These are phyloP conservation scores for Steatornis caripensis DNA, from an alignment of 2,113 vertebrate genomes.

Conservation along the genomic window DNA sequence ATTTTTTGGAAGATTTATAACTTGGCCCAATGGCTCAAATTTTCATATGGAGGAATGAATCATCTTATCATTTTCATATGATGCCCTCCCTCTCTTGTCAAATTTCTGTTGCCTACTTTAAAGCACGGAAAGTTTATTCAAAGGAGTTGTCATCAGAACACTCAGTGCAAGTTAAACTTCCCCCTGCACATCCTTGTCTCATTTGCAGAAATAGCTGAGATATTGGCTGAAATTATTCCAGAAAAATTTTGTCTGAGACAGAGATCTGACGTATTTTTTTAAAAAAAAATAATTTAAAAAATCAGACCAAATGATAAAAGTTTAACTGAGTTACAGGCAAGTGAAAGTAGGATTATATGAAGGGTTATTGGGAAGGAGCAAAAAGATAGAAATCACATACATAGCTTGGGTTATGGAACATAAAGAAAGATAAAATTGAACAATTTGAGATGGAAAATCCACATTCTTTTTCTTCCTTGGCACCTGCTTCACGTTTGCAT, in stretches of 20 bases:
- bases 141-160: neutral
- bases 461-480: neutral
- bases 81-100: neutral
- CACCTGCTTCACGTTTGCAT: neutral
- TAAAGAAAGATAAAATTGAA: neutral
- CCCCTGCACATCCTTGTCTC: neutral
- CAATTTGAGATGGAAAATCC: neutral
- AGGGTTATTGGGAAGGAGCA: neutral
- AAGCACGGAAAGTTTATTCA: neutral
- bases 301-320: neutral
- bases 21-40: neutral
- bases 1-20: neutral
- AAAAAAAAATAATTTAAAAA: neutral
- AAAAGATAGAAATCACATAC: neutral
- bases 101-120: neutral
- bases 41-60: constrained; percentile 28
- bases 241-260: neutral
- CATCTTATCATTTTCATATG: neutral
- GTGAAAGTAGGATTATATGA: neutral
- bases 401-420: neutral
- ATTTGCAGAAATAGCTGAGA: neutral
- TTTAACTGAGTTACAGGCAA: neutral
- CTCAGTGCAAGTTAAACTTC: neutral
- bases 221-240: neutral
- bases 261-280: neutral